Evolutionary conservation across 2,888 invertebrate genomes (phyloP).

Genomic region (Sipha maydis): DNA sequence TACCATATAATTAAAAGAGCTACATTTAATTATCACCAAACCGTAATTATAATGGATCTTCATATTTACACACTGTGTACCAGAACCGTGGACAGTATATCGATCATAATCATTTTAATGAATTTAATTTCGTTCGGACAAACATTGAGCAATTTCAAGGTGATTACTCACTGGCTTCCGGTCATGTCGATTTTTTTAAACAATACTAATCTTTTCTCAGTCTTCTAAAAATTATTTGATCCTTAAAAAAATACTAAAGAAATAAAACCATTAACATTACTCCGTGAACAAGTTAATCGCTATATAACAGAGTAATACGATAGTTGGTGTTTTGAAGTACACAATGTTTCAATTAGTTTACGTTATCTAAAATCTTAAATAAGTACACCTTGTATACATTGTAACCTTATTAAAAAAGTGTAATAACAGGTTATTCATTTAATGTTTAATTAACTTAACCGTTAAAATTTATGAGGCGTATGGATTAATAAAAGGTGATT

Average conservation of each 20-base stretch:
- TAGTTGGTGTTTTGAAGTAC: too few species aligned
- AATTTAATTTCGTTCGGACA: slow-evolving; percentile 27
- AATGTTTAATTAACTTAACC: background rate
- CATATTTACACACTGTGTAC: background rate
- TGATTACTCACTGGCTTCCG: slow-evolving; percentile 18
- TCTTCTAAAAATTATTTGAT: too few species aligned
- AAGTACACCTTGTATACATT: background rate
- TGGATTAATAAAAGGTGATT: background rate
- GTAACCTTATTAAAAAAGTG: background rate
- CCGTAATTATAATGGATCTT: slow-evolving; percentile 3
- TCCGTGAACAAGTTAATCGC: background rate
- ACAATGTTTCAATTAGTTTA: background rate
- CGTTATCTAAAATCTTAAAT: background rate
- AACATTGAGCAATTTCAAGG: slow-evolving; percentile 44
- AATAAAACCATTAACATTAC: background rate
- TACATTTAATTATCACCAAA: slow-evolving; percentile 26
- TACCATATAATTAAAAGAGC: slow-evolving; percentile 30
- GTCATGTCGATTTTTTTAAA: background rate
- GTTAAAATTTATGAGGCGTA: background rate
- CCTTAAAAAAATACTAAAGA: too few species aligned
- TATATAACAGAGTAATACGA: background rate
- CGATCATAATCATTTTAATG: slow-evolving; percentile 30
- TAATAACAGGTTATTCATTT: background rate
- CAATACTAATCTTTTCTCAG: background rate
- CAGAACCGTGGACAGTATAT: slow-evolving; percentile 10